A percentile compares a stretch with the other conserved stretches of the same genome.
phyloP scores from a whole-genome alignment of 2,797 vertebrate genomes.

The Naso thynnoides region DNA sequence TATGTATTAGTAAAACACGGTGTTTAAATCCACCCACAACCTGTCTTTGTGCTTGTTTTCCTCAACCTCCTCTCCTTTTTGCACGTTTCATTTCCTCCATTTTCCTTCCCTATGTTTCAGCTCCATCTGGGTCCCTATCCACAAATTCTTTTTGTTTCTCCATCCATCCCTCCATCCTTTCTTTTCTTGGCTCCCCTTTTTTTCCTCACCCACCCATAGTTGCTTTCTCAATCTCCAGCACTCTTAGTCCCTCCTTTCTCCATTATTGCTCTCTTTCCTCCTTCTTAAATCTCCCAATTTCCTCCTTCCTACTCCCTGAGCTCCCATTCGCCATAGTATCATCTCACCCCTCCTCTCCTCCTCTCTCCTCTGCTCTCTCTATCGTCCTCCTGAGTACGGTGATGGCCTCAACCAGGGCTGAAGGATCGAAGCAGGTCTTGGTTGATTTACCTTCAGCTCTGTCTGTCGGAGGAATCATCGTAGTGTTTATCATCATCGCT shows the following conservation, averaged over 20 bases:
- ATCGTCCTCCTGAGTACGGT: conserved; percentile 66
- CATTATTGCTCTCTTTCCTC: conserved; percentile 39
- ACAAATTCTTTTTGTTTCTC: conserved; percentile 22
- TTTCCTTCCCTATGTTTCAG: background rate
- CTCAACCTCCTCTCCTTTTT: conserved; percentile 3
- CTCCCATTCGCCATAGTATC: conserved; percentile 57
- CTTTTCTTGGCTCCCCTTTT: conserved; percentile 11
- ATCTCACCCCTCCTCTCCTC: conserved; percentile 33
- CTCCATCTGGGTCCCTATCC: conserved; percentile 7
- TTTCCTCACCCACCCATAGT: conserved; percentile 11
- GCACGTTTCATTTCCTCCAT: conserved; percentile 13
- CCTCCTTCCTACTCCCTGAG: conserved; percentile 44
- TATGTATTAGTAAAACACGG: conserved; percentile 28
- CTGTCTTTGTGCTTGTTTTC: conserved; percentile 10
- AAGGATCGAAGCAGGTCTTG: conserved; percentile 56
- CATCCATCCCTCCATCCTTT: conserved; percentile 6
- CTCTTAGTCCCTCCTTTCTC: conserved; percentile 12
- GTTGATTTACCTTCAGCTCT: conserved; percentile 63
- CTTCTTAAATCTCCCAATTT: conserved; percentile 58
- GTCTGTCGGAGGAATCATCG: conserved; percentile 49
- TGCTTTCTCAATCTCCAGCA: conserved; percentile 12
- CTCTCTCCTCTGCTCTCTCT: conserved; percentile 55
- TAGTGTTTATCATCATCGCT: conserved; percentile 73
- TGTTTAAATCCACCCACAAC: conserved; percentile 30
- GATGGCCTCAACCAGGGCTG: conserved; percentile 45